Base-by-base conservation (phyloP, 2,113 vertebrate genomes). In the Phrynosoma blainvillii region DNA sequence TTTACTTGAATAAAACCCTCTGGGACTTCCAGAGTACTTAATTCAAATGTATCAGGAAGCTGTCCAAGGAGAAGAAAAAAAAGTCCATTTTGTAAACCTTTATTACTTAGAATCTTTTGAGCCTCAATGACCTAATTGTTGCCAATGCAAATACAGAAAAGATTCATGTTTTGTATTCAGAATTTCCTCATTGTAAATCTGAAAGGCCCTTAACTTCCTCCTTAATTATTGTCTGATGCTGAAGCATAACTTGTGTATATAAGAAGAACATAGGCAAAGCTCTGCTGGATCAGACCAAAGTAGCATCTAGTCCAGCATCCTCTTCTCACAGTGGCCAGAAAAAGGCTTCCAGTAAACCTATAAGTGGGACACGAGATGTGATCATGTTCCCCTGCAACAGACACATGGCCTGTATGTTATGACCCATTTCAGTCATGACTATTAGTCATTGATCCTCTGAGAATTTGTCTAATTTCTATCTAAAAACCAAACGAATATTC, bases 151-250 rank as follows among this genome's bases (percentile, higher is more conserved):
- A 83, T 54, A 30, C 88, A 68, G 77, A 82, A 18, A 65, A 42
- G 32, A 88, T 62, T 83, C 7, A 78, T 79, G 11, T 1, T 13
- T 12, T 78, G 73, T 86, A 1, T 71, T 89, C 81, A 90, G 79
- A 90, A 87, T 42, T 91, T 93, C 79, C 32, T 8, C 56, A 14
- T 78, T 84, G 40, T 4, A 23, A 13, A 6, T 16, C 81, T 47
- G 47, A 71, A 0, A 0, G 16, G 68, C 59, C 2, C 21, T 40
- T 52, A 4, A 10, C 10, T 59, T 85, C 0, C 0, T 85, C 91
- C 4, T 36, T 71, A 30, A 36, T 74, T 0, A 18, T 66, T 84
- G 25, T n/a, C 1, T 66, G 14, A 81, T 84, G 59, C 1, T 81
- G 23, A 8, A 78, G 54, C 56, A 1, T 12, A 11, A 68, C 7